Evolutionary conservation across 2,113 vertebrate genomes (phyloP), one percentile per base, ranked within the genome.

Genomic region (Morone chrysops): DNA sequence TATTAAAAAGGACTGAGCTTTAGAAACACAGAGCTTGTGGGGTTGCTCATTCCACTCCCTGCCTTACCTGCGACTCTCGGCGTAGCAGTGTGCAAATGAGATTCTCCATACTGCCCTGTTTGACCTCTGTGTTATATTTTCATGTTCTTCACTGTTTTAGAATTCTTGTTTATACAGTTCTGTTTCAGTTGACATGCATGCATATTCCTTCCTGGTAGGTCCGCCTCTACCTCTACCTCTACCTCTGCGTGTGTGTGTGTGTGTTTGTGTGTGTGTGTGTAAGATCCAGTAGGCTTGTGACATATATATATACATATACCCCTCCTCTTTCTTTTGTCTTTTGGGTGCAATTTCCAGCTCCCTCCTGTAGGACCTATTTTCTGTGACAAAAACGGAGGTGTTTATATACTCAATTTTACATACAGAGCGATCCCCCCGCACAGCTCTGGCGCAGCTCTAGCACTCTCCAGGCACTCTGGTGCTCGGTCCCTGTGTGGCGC

Each of bases 371-470:
- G 94, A 95, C 94, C 93, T 90, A 94, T 94, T 95, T 95, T 94
- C 87, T 77, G 89, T 92, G 92, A 91, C 92, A 93, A 90, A 93
- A 94, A 92, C 84, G 81, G 82, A 88, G 89, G 92, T 92, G 94
- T 95, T 94, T 94, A 95, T 95, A 90, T 93, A 88, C 92, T 92
- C 92, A 81, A 92, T 95, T 95, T 94, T 94, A 91, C 94, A 95
- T 94, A 95, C 87, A 89, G 93, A 94, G 91, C 89, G 87, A 81
- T 68, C 91, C 89, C 80, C 81, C 69, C 38, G 17, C 75, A 67
- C 80, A 14, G 72, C 84, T 84, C 86, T 61, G 47, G 77, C 70
- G 72, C 78, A 54, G 82, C 80, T 78, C 68, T 82, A 3, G 67
- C 69, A 50, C 85, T 89, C 90, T 92, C 86, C 74, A 82, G 90